Evolutionary conservation across 2,888 invertebrate genomes (phyloP), one percentile per base, ranked within the genome.

Genomic region (Lithophane socia): DNA sequence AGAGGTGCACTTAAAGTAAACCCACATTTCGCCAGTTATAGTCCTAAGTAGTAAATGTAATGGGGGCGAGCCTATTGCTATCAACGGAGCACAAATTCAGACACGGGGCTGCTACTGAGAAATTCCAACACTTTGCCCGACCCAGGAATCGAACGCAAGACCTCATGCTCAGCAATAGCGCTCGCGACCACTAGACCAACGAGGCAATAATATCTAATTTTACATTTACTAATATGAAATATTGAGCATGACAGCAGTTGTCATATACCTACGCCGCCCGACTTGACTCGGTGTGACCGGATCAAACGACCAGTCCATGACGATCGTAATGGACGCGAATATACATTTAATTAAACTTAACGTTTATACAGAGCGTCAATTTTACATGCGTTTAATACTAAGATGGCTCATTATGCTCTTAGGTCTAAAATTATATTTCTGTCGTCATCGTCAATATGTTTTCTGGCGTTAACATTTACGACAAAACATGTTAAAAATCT

Each of bases 381-480:
- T 84, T 82, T 76, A 85, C 74, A 84, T 84, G 85, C 84, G 68
- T 72, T 84, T 85, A 84, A 82, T 76, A 79, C 74, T 85, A 72
- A 74, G 72, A 85, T 58, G 70, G 73, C 69, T 79, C 71, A 84
- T 84, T 84, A 85, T 82, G 64, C 2, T 60, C 8, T 37, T 47
- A 10, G 10, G 0, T 37, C 47, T 61, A 61, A 79, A 74, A 37
- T 75, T 80, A 76, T 21, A n/a, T 44, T 54, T 71, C 44, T 73
- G 52, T 2, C 4, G 12, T 24, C 44, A 44, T 64, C 4, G 16
- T 21, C 16, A 24, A 44, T 21, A 24, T 52, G n/a, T 49, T 58
- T 65, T 21, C 10, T 54, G 9, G 13, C 29, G 29, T 29, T 29
- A 29, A 29, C 29, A 29, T 29, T 29, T 29, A 29, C 29, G 29